Conservation (phyloP, 2,113 vertebrate genomes). For the Prunella himalayana region DNA sequence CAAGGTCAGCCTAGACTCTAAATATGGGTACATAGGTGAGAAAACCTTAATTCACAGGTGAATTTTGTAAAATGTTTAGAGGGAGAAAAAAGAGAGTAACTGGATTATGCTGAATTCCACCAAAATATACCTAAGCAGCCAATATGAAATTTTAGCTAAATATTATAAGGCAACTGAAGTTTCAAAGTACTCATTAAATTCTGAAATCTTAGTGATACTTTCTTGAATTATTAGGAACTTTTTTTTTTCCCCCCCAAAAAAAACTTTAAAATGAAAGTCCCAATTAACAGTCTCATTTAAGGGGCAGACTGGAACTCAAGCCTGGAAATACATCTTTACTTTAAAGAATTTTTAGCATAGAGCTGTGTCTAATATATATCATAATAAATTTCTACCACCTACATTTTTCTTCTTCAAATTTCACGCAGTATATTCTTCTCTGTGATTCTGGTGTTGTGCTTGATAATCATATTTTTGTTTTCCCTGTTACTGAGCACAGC, state of each 20-base stretch:
- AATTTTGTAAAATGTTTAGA: neutral
- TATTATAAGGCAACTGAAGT: neutral
- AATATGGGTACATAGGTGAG: neutral
- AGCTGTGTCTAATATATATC: neutral
- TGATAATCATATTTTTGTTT: conserved; percentile 19
- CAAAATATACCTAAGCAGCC: neutral
- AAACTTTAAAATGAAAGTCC: neutral
- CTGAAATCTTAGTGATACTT: neutral
- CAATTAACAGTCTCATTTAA: neutral
- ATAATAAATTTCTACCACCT: neutral
- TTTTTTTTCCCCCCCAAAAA: neutral
- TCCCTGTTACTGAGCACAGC: neutral
- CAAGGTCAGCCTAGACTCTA: neutral
- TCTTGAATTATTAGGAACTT: neutral
- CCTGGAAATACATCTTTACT: neutral
- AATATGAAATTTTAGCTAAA: neutral
- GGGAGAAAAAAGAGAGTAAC: too few relatives aligned
- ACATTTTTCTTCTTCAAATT: neutral
- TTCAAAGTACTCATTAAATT: neutral
- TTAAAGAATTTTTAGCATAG: neutral
- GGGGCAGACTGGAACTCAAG: neutral
- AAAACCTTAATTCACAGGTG: neutral
- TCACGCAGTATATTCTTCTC: neutral
- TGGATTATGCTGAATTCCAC: neutral
- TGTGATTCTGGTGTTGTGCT: neutral